Evolutionary conservation across 2,113 vertebrate species (phyloP), one percentile per base, ranked within the genome.

Genomic region (Vanacampus margaritifer): DNA sequence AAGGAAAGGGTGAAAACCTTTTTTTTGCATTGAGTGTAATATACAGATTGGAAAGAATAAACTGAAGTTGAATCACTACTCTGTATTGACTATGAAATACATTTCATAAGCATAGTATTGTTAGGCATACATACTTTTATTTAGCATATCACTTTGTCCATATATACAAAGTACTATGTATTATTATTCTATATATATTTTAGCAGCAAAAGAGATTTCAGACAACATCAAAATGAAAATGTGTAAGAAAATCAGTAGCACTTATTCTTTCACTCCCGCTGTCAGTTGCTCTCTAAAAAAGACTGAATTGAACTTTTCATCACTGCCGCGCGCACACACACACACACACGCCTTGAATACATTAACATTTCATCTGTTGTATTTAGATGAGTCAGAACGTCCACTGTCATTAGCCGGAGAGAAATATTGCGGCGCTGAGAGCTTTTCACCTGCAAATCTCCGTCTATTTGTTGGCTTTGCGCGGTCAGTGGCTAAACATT

Each of bases 301-400:
- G 5, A 54, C 3, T 41, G 5, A 13, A 41, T 39, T 61, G 59
- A 39, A 39, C 21, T 39, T 23, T 61, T 67, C 48, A 72, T 50
- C 46, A 41, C 48, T 57, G 58, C 50, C 58, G 46, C 61, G 14
- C 60, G 39, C 54, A 7, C 60, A 50, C 71, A 71, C 54, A 11
- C 32, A 36, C 57, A 8, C 60, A 50, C 71, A 71, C 54, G 14
- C 6, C 14, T 41, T 73, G 80, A 87, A 86, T 86, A 75, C 72
- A 83, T 88, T 84, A 84, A 82, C 85, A 83, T 88, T 85, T 51
- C 53, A 78, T 78, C 67, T 69, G 69, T 85, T 82, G 68, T 75
- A 72, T 75, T 86, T 67, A 74, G 58, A 79, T 83, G 80, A 79
- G 69, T 76, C 77, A 62, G 71, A 59, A 78, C 76, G 73, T 81